Evolutionary conservation across 1,140 invertebrate genomes (phyloP).

Genomic region (Phthorimaea operculella): DNA sequence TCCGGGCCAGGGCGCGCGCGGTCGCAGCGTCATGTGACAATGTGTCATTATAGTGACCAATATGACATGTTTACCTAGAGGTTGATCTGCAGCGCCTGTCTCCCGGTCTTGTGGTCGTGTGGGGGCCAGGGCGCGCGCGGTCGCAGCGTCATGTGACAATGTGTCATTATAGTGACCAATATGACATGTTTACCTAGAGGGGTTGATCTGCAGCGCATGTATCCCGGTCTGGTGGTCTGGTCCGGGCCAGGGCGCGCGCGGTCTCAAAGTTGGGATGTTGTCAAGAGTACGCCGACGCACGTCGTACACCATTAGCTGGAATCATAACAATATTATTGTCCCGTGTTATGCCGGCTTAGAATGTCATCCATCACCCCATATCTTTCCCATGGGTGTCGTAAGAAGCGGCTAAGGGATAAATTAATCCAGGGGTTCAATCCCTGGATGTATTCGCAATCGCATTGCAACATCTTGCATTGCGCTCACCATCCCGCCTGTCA

Average conservation of each 20-base stretch:
- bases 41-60: too few relatives aligned
- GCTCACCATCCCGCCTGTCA: too few relatives aligned
- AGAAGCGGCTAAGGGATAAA: too few relatives aligned
- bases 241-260: slow-evolving; percentile 67
- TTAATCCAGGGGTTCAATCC: too few relatives aligned
- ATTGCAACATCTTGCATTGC: too few relatives aligned
- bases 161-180: too few relatives aligned
- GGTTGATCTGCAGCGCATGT: slow-evolving; percentile 94
- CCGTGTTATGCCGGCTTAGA: too few relatives aligned
- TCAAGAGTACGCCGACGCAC: slow-evolving; percentile 81
- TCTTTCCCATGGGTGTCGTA: too few relatives aligned
- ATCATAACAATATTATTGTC: too few relatives aligned
- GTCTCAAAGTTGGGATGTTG: slow-evolving; percentile 85
- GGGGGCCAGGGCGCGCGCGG: slow-evolving; percentile 69
- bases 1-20: slow-evolving; percentile 67
- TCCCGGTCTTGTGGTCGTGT: slow-evolving; percentile 83
- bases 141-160: slow-evolving; percentile 68
- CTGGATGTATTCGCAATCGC: too few relatives aligned
- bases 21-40: slow-evolving; percentile 70
- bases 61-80: slow-evolving; percentile 62
- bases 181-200: slow-evolving; percentile 69
- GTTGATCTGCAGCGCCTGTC: slow-evolving; percentile 94
- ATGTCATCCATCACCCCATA: too few relatives aligned
- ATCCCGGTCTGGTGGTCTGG: slow-evolving; percentile 87
- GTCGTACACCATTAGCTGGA: slow-evolving; percentile 85